Evolutionary conservation across 2,888 invertebrate genomes (phyloP), one percentile per base, ranked within the genome.

Genomic region (Catocala fraxini): DNA sequence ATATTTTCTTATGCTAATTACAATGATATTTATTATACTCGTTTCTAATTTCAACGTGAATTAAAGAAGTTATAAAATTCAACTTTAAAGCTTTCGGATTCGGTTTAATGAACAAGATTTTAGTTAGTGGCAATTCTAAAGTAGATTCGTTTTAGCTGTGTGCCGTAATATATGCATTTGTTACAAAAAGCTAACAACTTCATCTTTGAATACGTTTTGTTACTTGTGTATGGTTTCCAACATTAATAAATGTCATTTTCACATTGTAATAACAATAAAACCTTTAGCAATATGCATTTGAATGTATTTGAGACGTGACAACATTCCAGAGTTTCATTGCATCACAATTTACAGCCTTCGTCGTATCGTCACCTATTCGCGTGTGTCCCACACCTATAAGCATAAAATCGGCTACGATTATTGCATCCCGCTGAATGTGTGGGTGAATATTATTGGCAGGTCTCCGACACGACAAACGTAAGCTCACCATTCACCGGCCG

Each of bases 361-460:
- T 59, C 69, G 81, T 78, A 86, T 87, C 84, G 80, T 85, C 84
- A 85, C 83, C 79, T 85, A 85, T 80, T 73, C 73, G 73, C 74
- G 71, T 79, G 72, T 80, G 80, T 80, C 74, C 82, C 75, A 68
- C 73, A 74, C 79, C 82, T 81, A 85, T 86, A 89, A 87, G 87
- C 87, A 90, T 90, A 89, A 89, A 91, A 89, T 90, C 84, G 82
- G 80, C 86, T 83, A 82, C 86, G 85, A 89, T 87, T 87, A 89
- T 87, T 89, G 85, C 87, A 82, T 82, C 72, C 85, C 85, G 79
- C 83, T 86, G 84, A 81, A 79, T 90, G 93, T 91, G 92, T 92
- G 91, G 87, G 93, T 90, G 90, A 89, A 90, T 90, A 91, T 90
- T 91, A 92, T 92, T 91, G 91, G 89, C 90, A 90, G 88, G 88